Base-by-base conservation (phyloP, 2,888 invertebrate genomes). In the Pomacea canaliculata region DNA sequence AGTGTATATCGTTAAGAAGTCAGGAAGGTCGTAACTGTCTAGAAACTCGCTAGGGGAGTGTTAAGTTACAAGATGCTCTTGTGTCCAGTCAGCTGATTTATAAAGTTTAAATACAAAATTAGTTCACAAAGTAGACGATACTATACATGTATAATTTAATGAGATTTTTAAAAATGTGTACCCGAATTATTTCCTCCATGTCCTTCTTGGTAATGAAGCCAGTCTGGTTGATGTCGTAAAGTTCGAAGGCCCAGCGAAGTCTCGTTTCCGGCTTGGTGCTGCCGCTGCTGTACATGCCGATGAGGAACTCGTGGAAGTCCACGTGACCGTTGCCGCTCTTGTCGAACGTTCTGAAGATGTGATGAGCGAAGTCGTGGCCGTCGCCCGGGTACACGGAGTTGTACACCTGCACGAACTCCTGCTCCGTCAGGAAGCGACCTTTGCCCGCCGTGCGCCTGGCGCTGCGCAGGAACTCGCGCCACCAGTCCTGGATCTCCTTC, bases 341-440 rank as follows among this genome's bases (percentile, higher is more conserved):
- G 66, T 77, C 77, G 23, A 77, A 77, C 5, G 73, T 77, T 49
- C 77, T 67, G 69, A 77, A 72, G 19, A 77, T 66, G 59, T 77
- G 77, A 9, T 73, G 37, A 27, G 73, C 77, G 46, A 73, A 77
- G 37, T 77, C 77, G 19, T 60, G 62, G 19, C 56, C n/a, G 37
- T 77, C 27, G 18, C 77, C 77, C 16, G 73, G 77, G 46, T 56
- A 77, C 69, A 77, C 73, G 19, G 63, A 70, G 37, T 65, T 62
- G 70, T 77, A 77, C 9, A 73, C 72, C 23, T 63, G 23, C 48
- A 68, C 59, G 66, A 77, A 77, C 63, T 73, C 73, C 19, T 66
- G 60, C 18, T 70, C 72, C 27, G 49, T 77, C 46, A 77, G 73
- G 59, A 46, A 77, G 49, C 67, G 59, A 18, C 66, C 66, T 16